Conservation (phyloP, 2,888 invertebrate species). For the Tridacna gigas region DNA sequence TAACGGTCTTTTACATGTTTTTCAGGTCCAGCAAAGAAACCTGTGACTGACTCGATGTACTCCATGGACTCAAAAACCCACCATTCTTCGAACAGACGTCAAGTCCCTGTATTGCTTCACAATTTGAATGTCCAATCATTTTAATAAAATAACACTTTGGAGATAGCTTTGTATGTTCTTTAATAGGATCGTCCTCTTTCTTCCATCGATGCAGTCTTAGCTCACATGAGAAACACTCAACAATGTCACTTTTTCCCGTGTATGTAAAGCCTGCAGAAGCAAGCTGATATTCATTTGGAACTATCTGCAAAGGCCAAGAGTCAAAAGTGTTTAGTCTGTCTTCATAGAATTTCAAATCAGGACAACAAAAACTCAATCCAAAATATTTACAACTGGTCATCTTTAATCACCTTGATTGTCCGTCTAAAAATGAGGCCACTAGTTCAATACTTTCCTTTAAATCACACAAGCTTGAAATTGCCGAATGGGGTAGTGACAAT, state of each 20-base stretch:
- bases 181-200: not conserved
- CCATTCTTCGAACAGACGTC: constrained; percentile 1
- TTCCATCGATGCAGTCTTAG: not conserved
- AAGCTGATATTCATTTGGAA: not conserved
- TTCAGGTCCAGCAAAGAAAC: constrained; percentile 8
- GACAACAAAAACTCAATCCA: not conserved
- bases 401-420: too few species aligned
- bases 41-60: not conserved
- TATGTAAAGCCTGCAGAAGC: not conserved
- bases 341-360: constrained; percentile 3
- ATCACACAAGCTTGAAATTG: constrained; percentile 1
- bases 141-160: not conserved
- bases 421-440: not conserved
- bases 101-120: not conserved
- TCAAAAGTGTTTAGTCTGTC: constrained; percentile 1
- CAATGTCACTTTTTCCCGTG: not conserved
- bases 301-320: constrained; percentile 3
- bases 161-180: not conserved
- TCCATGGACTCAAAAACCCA: not conserved
- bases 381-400: too few species aligned
- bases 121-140: not conserved
- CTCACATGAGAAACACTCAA: not conserved
- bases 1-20: constrained; percentile 1
- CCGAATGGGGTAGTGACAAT: not conserved
- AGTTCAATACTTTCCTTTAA: not conserved